Evolutionary conservation across 2,888 invertebrate species (phyloP), one percentile per base, ranked within the genome.

Genomic region (Venusia cambrica): DNA sequence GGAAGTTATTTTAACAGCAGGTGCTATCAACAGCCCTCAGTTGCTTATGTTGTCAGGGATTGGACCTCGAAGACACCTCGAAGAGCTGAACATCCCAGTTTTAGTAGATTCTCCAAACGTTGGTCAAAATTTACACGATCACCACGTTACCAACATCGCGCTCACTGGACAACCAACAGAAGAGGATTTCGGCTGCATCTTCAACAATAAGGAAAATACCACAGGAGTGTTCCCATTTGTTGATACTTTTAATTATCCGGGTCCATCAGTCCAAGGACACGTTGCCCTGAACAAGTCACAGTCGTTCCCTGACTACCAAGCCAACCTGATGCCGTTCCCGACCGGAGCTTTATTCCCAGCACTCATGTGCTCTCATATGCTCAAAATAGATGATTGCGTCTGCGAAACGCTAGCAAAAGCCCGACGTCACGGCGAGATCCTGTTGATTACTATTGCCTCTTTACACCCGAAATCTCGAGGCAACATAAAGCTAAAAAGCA

Each of bases 401-500:
- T 46, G 45, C 14, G 27, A 26, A 22, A 13, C 26, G 5, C 12
- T 47, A n/a, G 26, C 22, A 1, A 11, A 44, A 21, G 30, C 38
- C 1, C 7, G 38, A 3, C 16, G 21, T 3, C n/a, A 28, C 7
- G 18, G 22, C 5, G 38, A 34, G 29, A 1, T 32, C 2, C 3
- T 48, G 4, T 14, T 31, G n/a, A 5, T 17, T 2, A 11, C 20
- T 30, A 5, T 51, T 2, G 6, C 29, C 4, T 18, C 30, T 1
- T 32, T 54, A 8, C 47, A 48, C 11, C 44, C 48, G 0, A 25
- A 45, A 15, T 54, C 53, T 5, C 44, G 29, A 11, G 53, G 53
- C 1, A 25, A 18, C 3, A 18, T 54, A 3, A 15, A 13, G 12
- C 12, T 54, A 8, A 28, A 19, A 22, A 90, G 16, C 92, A 93